phyloP scores from a whole-genome alignment of 2,888 invertebrate genomes.

The Cynaeus angustus region DNA sequence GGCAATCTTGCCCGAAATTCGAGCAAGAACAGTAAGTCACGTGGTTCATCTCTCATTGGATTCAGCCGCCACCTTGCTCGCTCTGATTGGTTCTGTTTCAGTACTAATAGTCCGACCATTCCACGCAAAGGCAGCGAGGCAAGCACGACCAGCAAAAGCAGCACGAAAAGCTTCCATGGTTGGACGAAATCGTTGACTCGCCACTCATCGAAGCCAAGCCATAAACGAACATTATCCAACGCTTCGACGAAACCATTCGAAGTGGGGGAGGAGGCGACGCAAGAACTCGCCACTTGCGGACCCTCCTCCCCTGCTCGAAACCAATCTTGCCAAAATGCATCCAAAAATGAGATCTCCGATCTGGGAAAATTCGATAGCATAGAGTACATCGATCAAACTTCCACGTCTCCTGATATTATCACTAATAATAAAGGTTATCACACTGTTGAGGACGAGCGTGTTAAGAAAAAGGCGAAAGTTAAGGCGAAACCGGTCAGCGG shows the following conservation, averaged over 20 bases:
- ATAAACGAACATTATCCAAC: constrained; percentile 66
- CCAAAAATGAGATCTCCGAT: constrained; percentile 23
- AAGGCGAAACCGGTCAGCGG: constrained; percentile 57
- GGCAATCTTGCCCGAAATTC: constrained; percentile 71
- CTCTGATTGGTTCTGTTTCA: constrained; percentile 49
- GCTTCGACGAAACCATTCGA: constrained; percentile 66
- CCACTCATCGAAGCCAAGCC: constrained; percentile 62
- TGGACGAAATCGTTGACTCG: constrained; percentile 71
- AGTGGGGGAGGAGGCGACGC: constrained; percentile 75
- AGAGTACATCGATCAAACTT: constrained; percentile 81
- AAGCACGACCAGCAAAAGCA: constrained; percentile 61
- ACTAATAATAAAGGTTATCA: constrained; percentile 54
- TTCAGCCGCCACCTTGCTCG: not conserved
- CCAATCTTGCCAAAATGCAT: constrained; percentile 78
- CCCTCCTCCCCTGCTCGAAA: constrained; percentile 75
- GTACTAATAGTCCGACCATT: constrained; percentile 68
- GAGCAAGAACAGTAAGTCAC: constrained; percentile 68
- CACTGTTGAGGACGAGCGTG: constrained; percentile 39
- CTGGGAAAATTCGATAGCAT: constrained; percentile 68
- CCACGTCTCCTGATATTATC: constrained; percentile 75
- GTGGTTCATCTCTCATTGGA: too few species aligned
- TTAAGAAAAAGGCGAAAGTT: constrained; percentile 43
- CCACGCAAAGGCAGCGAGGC: constrained; percentile 67
- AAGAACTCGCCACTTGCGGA: constrained; percentile 68
- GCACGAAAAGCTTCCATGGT: constrained; percentile 58